Evolutionary conservation across 1,140 invertebrate genomes (phyloP), one percentile per base, ranked within the genome.

Genomic region (Aphaenogaster rudis): DNA sequence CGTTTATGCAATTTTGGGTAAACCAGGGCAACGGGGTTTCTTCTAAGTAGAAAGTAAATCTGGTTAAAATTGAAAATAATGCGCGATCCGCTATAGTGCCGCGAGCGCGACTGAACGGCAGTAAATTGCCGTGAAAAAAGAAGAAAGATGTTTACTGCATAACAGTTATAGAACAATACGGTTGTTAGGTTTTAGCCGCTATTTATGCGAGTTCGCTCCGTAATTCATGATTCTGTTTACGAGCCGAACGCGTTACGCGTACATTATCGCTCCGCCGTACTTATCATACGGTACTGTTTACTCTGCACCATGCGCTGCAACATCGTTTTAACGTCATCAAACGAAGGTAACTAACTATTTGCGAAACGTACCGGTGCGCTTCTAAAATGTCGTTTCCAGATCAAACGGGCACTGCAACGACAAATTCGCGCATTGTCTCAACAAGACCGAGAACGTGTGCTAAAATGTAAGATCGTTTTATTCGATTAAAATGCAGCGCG

Each of bases 111-210:
- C 50, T 86, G 63, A 82, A 81, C 86, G 78, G 72, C 39, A 39
- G 80, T 85, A 85, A 87, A 87, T 84, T 87, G 2, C 59, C 69
- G 52, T 76, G 72, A 63, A 77, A 78, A 86, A 50, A 54, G 5
- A 36, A 63, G 9, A 66, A n/a, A n/a, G 28, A 66, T 52, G 61
- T 50, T 76, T 42, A n/a, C 67, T 76, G 54, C 54, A 74, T 76
- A 84, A 84, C 80, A 84, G 80, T 84, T 84, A 84, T 39, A 39
- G 54, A 84, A 84, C 45, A 84, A 84, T 84, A 84, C 80, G 69
- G 80, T 84, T 84, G 69, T 76, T 84, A 61, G 33, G 42, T 76
- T 74, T 84, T 74, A 84, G 80, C 54, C 54, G 69, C 67, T 84
- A 84, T 74, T 84, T 84, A 76, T 48, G 80, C 33, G 57, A 82